A percentile compares a stretch with the other conserved stretches of the same genome.
Evolutionary conservation across 1,140 invertebrate species (phyloP).

Genomic region (Philotrypesis tridentata): DNA sequence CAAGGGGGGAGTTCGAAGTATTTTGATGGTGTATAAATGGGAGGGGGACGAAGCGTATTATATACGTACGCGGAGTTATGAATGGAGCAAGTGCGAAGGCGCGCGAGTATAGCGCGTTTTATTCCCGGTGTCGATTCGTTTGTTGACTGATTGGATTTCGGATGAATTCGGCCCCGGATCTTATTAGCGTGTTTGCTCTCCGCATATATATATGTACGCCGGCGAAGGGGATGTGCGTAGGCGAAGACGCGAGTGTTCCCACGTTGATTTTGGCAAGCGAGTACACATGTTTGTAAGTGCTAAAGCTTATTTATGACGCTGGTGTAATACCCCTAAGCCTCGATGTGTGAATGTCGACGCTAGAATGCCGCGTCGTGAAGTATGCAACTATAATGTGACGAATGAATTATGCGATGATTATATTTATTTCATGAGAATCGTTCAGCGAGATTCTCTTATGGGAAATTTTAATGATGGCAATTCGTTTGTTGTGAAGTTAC

Average conservation of each 20-base stretch:
- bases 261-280: slow-evolving; percentile 23
- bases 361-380: not conserved
- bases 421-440: no score
- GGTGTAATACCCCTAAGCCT: not conserved
- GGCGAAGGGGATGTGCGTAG: not conserved
- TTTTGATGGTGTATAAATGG: not conserved
- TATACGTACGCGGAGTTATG: not conserved
- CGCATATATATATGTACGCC: not conserved
- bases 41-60: not conserved
- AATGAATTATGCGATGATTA: no score
- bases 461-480: no score
- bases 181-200: slow-evolving; percentile 1
- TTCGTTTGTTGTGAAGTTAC: no score
- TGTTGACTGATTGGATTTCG: slow-evolving; percentile 48
- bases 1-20: not conserved
- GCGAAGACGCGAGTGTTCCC: slow-evolving; percentile 20
- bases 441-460: no score
- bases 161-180: slow-evolving; percentile 14
- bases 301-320: slow-evolving; percentile 1
- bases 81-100: slow-evolving; percentile 17
- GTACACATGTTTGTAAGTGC: slow-evolving; percentile 6
- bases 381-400: not conserved
- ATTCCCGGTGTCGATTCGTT: slow-evolving; percentile 5
- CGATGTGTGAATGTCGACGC: not conserved
- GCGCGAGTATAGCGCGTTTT: not conserved